phyloP scores from a whole-genome alignment of 2,888 invertebrate species.

The Tuta absoluta region DNA sequence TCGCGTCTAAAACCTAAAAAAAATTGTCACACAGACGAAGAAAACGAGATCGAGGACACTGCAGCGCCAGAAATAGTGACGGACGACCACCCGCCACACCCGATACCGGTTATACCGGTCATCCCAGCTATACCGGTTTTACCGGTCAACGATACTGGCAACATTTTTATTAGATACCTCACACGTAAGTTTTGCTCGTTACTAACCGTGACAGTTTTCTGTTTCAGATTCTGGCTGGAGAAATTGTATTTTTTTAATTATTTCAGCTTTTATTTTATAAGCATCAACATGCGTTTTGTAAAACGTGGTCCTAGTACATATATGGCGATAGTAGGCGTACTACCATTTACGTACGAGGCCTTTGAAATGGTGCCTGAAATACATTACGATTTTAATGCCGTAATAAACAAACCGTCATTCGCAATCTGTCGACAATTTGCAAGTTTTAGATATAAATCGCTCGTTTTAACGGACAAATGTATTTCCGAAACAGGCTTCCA shows the following conservation, averaged over 20 bases:
- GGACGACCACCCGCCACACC: slow-evolving; percentile 21
- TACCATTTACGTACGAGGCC: no score
- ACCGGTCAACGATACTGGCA: slow-evolving; percentile 62
- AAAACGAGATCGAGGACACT: slow-evolving; percentile 58
- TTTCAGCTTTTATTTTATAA: neutral
- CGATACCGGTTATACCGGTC: slow-evolving; percentile 13
- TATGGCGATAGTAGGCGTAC: no score
- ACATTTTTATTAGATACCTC: slow-evolving; percentile 70
- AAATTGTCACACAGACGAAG: slow-evolving; percentile 67
- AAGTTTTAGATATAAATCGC: slow-evolving; percentile 4
- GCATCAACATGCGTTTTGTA: neutral
- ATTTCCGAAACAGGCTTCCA: slow-evolving; percentile 10
- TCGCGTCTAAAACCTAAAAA: slow-evolving; percentile 51
- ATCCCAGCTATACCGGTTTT: slow-evolving; percentile 40
- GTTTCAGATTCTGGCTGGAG: slow-evolving; percentile 52
- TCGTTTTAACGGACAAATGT: neutral
- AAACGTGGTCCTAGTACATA: no score
- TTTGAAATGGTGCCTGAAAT: neutral
- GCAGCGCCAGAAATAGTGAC: slow-evolving; percentile 47
- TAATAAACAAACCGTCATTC: neutral
- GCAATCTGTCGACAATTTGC: neutral
- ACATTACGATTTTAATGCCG: neutral
- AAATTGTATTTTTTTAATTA: neutral
- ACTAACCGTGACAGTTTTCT: slow-evolving; percentile 43
- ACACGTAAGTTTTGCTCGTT: slow-evolving; percentile 68